These are phyloP conservation scores for Pteromalus puparum DNA, from an alignment of 1,140 invertebrate species.

Conservation along the genomic window DNA sequence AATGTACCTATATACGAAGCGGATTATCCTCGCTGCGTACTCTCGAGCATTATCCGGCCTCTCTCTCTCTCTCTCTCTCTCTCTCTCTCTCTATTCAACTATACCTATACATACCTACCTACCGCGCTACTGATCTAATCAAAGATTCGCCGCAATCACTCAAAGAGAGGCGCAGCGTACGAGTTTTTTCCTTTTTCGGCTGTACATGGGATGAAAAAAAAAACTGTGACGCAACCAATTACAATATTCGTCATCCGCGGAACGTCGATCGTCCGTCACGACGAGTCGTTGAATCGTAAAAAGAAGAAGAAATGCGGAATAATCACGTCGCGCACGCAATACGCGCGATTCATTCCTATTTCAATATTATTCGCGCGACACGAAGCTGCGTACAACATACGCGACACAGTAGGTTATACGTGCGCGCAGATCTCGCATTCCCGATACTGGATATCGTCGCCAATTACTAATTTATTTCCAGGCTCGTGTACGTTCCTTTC, in stretches of 20 bases:
- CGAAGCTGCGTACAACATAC: neutral
- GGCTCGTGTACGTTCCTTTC: neutral
- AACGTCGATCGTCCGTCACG: neutral
- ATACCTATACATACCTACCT: neutral
- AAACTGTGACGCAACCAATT: neutral
- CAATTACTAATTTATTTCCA: conserved; percentile 66
- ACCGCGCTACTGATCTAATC: neutral
- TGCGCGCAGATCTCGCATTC: conserved; percentile 26
- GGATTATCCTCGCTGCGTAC: conserved; percentile 56
- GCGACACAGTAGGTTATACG: neutral
- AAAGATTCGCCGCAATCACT: conserved; percentile 25
- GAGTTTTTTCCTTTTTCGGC: neutral
- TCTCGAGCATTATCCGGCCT: neutral
- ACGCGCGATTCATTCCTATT: conserved; percentile 17
- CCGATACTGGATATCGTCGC: conserved; percentile 53
- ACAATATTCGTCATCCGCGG: neutral
- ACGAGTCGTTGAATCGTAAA: neutral
- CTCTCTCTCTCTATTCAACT: neutral
- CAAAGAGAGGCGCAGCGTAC: neutral
- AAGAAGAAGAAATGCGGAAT: neutral
- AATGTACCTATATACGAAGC: conserved; percentile 56
- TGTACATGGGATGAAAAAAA: neutral
- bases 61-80: too few relatives aligned
- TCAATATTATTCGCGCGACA: neutral
- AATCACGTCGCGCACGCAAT: neutral